Base-by-base conservation (phyloP, 2,888 invertebrate species). In the Dorcus parallelipipedus region DNA sequence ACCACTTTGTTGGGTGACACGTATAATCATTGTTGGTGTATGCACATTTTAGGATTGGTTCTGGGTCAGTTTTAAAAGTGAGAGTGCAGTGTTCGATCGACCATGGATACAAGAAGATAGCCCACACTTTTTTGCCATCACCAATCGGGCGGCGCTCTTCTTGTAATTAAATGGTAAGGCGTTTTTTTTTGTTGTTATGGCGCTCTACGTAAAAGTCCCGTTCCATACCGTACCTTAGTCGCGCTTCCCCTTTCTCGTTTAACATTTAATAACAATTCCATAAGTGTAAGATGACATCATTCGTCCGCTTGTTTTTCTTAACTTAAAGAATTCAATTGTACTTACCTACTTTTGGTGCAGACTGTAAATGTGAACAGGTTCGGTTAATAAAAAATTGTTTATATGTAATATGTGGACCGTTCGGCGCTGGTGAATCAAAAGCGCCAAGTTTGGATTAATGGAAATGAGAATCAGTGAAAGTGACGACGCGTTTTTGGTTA, bases 61-160 rank as follows among this genome's bases (percentile, higher is more conserved):
- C 49, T 55, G 56, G 54, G 55, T 61, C 61, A 61, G 56, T 56
- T 58, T 59, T 49, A 56, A 54, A 54, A 61, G 61, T 61, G 61
- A 61, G 61, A 61, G 61, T 61, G 59, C 33, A 59, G 54, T 58
- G 58, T 51, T 48, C 49, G 54, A 53, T 54, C 47, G 59, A 59
- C 59, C 56, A 61, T 61, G 61, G 59, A 59, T 56, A 51, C 41
- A 20, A 56, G 53, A 41, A 59, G 56, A 33, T 59, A 59, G 45
- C 52, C 49, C 42, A 56, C 39, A 9, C 45, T n/a, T 17, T 3
- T 17, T 42, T 42, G 42, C 23, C 23, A 20, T 23, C 14, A 17
- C 45, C 17, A 10, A 3, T 9, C 45, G 23, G 23, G 23, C 45
- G 45, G 9, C 45, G 23, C 17, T 20, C 45, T 33, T 33, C 26